A percentile compares a stretch with the other conserved stretches of the same genome.
These are phyloP conservation scores for Diogma glabrata DNA, from an alignment of 2,888 invertebrate genomes.

Conservation along the genomic window DNA sequence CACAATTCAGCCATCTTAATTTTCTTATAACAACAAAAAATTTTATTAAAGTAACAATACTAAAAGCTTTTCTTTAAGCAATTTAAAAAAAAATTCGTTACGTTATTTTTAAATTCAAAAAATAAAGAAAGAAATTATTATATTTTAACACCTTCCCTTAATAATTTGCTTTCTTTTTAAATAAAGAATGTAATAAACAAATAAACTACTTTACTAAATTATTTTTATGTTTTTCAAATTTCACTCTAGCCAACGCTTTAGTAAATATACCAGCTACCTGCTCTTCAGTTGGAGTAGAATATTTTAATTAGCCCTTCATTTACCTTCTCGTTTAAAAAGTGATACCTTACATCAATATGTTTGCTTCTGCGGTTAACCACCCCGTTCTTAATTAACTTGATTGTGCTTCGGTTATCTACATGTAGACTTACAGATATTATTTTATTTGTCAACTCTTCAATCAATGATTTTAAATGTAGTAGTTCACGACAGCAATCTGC, in stretches of 20 bases:
- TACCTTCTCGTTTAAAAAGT: slow-evolving; percentile 12
- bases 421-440: not conserved
- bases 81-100: too few relatives aligned
- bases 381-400: not conserved
- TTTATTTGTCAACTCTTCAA: not conserved
- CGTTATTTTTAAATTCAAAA: too few relatives aligned
- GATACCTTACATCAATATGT: slow-evolving; percentile 16
- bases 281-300: slow-evolving; percentile 14
- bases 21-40: too few relatives aligned
- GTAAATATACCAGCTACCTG: slow-evolving; percentile 14
- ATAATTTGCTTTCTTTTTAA: too few relatives aligned
- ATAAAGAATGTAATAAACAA: too few relatives aligned
- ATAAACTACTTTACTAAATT: too few relatives aligned
- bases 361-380: slow-evolving; percentile 7
- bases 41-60: too few relatives aligned
- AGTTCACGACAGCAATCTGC: not conserved
- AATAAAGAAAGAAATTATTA: too few relatives aligned
- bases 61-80: too few relatives aligned
- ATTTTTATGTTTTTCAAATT: not conserved
- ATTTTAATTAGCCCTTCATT: slow-evolving; percentile 10
- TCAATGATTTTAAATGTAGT: not conserved
- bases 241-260: slow-evolving; percentile 8
- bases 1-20: too few relatives aligned
- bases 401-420: not conserved
- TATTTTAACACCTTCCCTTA: too few relatives aligned